A percentile compares a stretch with the other conserved stretches of the same genome.
Evolutionary conservation across 53 echinoderm and acorn worm genomes (phyloP).

Genomic region (Holothuria leucospilota): DNA sequence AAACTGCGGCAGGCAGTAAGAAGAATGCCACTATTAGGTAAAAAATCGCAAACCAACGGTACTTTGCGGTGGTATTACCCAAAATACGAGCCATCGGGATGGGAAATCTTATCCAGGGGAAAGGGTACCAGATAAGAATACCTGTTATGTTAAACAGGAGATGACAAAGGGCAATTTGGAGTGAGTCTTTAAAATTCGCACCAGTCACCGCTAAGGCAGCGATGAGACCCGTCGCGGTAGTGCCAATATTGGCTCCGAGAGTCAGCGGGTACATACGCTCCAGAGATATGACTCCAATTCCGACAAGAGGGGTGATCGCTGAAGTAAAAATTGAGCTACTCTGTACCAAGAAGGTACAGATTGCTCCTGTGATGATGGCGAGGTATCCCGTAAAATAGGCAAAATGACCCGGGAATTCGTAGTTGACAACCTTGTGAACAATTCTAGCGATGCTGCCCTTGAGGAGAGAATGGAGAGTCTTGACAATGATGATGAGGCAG

Average conservation of each 20-base stretch:
- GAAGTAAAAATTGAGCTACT: slow-evolving; percentile 99
- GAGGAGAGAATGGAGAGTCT: slow-evolving; percentile 90
- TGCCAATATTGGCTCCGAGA: slow-evolving; percentile 94
- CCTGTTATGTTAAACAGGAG: slow-evolving; percentile 94
- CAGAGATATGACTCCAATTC: slow-evolving; percentile 89
- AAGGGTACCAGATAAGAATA: slow-evolving; percentile 88
- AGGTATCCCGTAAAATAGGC: slow-evolving; percentile 85
- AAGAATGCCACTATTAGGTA: slow-evolving; percentile 88
- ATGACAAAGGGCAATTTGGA: slow-evolving; percentile 94
- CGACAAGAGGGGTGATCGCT: slow-evolving; percentile 94
- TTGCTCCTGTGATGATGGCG: slow-evolving; percentile 88
- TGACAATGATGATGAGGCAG: slow-evolving; percentile 91
- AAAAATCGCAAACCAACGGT: slow-evolving; percentile 96
- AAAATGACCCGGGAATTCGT: slow-evolving; percentile 85
- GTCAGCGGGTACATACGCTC: slow-evolving; percentile 97
- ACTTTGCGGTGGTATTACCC: slow-evolving; percentile 93
- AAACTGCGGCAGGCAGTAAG: slow-evolving; percentile 63
- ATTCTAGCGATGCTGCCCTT: slow-evolving; percentile 84
- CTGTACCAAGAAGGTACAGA: slow-evolving; percentile 88
- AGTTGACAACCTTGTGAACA: slow-evolving; percentile 89
- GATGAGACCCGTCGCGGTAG: slow-evolving; percentile 88
- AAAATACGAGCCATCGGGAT: slow-evolving; percentile 71
- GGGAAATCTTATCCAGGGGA: slow-evolving; percentile 89
- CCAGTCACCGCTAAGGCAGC: slow-evolving; percentile 86
- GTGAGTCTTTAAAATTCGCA: slow-evolving; percentile 60